A percentile compares a stretch with the other conserved stretches of the same genome.
These are phyloP conservation scores for Seladonia tumulorum DNA, from an alignment of 2,888 invertebrate species.

Conservation along the genomic window DNA sequence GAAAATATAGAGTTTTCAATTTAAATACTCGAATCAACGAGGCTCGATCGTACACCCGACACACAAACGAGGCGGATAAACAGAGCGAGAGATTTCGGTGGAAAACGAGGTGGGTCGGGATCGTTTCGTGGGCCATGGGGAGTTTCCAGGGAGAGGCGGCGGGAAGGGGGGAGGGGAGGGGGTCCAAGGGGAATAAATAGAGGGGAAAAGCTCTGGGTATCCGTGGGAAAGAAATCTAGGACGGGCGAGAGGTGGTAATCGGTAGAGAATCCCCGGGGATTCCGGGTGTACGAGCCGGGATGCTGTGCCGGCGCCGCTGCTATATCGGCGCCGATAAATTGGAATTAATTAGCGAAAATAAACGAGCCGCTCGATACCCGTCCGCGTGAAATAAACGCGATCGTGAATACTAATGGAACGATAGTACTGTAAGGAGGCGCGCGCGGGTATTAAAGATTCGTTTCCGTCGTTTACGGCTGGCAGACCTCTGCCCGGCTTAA, in stretches of 20 bases:
- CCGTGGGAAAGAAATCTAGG: slow-evolving; percentile 52
- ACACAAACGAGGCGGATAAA: slow-evolving; percentile 39
- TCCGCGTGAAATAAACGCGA: slow-evolving; percentile 61
- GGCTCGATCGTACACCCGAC: slow-evolving; percentile 2
- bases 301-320: neutral
- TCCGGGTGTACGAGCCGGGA: slow-evolving; percentile 29
- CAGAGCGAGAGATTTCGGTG: slow-evolving; percentile 35
- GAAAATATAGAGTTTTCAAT: slow-evolving; percentile 37
- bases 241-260: slow-evolving; percentile 56
- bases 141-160: too few species aligned
- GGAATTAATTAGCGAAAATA: slow-evolving; percentile 72
- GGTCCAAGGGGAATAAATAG: slow-evolving; percentile 32
- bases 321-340: slow-evolving; percentile 67
- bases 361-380: slow-evolving; percentile 63
- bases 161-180: neutral
- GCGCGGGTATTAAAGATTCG: slow-evolving; percentile 40
- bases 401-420: slow-evolving; percentile 68
- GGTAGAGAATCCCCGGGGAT: slow-evolving; percentile 50
- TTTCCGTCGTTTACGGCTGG: slow-evolving; percentile 46
- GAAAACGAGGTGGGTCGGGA: neutral
- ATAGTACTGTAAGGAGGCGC: slow-evolving; percentile 37
- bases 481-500: slow-evolving; percentile 36
- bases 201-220: slow-evolving; percentile 39
- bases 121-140: neutral
- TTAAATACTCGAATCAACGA: slow-evolving; percentile 35